Evolutionary conservation across 35 echinoderm and acorn worm species (phyloP).

Genomic region (Ophioderma brevispina): DNA sequence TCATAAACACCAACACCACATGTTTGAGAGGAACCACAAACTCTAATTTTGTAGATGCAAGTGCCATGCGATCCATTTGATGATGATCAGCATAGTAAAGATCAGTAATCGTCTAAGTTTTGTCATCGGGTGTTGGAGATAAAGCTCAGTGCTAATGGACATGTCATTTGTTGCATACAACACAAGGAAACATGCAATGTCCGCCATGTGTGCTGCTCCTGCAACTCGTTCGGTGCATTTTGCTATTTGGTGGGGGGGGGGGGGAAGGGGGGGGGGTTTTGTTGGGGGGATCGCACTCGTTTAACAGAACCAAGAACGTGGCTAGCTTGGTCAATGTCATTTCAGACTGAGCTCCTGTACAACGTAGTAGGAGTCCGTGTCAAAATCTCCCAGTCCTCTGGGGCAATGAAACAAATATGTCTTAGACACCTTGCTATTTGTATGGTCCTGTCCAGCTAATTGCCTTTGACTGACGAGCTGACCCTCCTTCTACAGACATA

Average conservation of each 20-base stretch:
- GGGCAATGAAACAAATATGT: constrained; percentile 7
- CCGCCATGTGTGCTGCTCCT: not conserved
- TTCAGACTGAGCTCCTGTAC: no score
- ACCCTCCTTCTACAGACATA: constrained; percentile 8
- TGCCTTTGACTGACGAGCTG: not conserved
- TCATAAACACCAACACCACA: not conserved
- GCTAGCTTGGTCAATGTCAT: not conserved
- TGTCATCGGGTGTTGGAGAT: not conserved
- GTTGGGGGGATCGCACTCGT: not conserved
- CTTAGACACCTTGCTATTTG: not conserved
- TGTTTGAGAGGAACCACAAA: constrained; percentile 16
- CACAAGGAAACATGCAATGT: not conserved
- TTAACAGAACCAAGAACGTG: not conserved
- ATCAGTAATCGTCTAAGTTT: not conserved
- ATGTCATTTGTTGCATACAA: not conserved
- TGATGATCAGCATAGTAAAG: not conserved
- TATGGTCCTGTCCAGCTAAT: not conserved
- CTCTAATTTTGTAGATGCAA: not conserved
- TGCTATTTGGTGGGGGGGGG: no score
- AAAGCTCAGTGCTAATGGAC: not conserved
- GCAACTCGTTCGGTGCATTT: not conserved
- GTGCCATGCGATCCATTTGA: not conserved
- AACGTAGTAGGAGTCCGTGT: no score
- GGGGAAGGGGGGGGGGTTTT: no score
- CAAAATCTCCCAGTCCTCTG: no score